Evolutionary conservation across 1,140 invertebrate genomes (phyloP).

Genomic region (Drosophila grimshawi): DNA sequence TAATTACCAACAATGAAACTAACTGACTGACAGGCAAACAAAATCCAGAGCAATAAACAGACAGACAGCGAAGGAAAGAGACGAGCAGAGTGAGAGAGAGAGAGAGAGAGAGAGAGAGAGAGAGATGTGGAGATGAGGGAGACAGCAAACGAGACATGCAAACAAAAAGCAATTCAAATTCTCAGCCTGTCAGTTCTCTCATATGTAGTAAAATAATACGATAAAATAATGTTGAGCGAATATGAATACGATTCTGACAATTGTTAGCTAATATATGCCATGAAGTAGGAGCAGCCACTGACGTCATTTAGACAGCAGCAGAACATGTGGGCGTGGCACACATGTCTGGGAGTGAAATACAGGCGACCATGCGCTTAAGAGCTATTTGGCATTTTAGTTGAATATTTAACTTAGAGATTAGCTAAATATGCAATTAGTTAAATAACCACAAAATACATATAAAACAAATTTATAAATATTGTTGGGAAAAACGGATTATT

Average conservation of each 20-base stretch:
- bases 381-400: background rate
- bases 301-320: background rate
- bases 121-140: no score
- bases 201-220: conserved; percentile 9
- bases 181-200: conserved; percentile 16
- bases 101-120: background rate
- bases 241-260: conserved; percentile 25
- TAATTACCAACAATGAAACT: conserved; percentile 67
- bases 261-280: conserved; percentile 5
- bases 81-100: background rate
- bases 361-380: background rate
- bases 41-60: conserved; percentile 15
- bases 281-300: background rate
- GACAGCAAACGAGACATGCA: no score
- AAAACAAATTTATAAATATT: no score
- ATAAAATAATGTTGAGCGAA: conserved; percentile 7
- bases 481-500: no score
- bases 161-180: conserved; percentile 5
- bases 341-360: background rate
- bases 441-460: no score
- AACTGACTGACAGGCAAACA: conserved; percentile 56
- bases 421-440: background rate
- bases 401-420: background rate
- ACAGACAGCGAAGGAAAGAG: background rate
- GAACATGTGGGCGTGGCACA: conserved; percentile 4